phyloP scores from a whole-genome alignment of 2,113 vertebrate genomes.

The human (Homo sapiens) region GRCh38 chrX:65860501-65861000 shows the following conservation, averaged over 20 bases:
- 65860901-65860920: background rate
- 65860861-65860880: background rate
- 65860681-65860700: background rate
- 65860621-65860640: constrained; percentile 76
- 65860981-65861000: background rate
- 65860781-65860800: background rate
- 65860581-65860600: constrained; percentile 77
- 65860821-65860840: background rate
- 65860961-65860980: background rate
- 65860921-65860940: background rate
- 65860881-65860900: background rate
- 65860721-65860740: background rate
- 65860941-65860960: background rate
- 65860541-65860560: background rate
- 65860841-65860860: background rate
- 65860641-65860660: constrained; percentile 80
- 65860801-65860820: background rate
- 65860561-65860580: constrained; percentile 64
- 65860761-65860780: background rate
- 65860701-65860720: background rate
- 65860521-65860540: background rate
- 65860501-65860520: background rate
- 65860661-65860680: constrained; percentile 80
- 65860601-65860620: constrained; percentile 79
- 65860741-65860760: background rate